These are phyloP conservation scores for Percopsis omiscomaycus DNA, from an alignment of 2,797 vertebrate species.

Conservation along the genomic window DNA sequence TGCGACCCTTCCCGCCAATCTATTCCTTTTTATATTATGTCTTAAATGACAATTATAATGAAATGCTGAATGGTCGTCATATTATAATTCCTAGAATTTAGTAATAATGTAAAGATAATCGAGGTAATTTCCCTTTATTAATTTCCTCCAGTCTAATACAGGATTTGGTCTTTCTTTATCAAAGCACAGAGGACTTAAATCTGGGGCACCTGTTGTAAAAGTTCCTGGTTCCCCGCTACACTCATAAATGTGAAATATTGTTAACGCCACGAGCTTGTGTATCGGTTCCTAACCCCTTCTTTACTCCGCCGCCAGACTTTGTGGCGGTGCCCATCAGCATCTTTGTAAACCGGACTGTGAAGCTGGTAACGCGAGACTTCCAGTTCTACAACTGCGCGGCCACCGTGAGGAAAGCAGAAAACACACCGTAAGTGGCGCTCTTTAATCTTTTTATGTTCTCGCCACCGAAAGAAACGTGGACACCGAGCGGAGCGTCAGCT, in stretches of 20 bases:
- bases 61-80: background rate
- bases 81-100: constrained; percentile 4
- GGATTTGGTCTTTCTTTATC: no score
- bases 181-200: no score
- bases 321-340: constrained; percentile 82
- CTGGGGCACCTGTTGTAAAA: no score
- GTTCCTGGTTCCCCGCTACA: no score
- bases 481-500: constrained; percentile 54
- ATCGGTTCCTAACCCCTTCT: background rate
- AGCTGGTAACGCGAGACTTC: constrained; percentile 85
- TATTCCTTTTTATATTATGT: background rate
- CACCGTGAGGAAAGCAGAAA: constrained; percentile 85
- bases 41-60: constrained; percentile 5
- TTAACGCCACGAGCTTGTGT: no score
- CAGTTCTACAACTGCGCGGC: constrained; percentile 93
- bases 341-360: constrained; percentile 73
- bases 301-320: constrained; percentile 77
- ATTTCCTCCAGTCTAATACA: no score
- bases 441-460: constrained; percentile 51
- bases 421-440: constrained; percentile 88
- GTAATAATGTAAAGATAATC: background rate
- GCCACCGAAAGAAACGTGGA: constrained; percentile 45
- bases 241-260: background rate
- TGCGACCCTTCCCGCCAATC: constrained; percentile 48
- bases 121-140: no score